Conservation (phyloP, 2,888 invertebrate genomes). For the Cryptus viduatorius region DNA sequence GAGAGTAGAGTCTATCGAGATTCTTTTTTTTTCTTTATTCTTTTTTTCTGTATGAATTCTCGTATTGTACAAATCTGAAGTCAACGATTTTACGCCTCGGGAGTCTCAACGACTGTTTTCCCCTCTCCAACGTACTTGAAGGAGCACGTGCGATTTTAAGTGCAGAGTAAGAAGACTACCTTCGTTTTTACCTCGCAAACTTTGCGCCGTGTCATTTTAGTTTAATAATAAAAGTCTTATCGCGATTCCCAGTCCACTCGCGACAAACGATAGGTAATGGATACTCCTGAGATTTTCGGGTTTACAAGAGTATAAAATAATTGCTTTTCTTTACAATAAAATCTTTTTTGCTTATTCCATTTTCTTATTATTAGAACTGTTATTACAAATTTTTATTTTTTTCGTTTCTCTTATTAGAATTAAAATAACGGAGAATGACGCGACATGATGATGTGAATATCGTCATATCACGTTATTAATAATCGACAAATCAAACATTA, state of each 20-base stretch:
- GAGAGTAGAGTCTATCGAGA: conserved; percentile 23
- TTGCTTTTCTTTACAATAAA: no score
- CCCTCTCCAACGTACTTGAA: conserved; percentile 79
- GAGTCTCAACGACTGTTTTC: conserved; percentile 82
- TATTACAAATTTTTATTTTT: no score
- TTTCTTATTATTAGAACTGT: no score
- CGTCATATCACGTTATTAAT: no score
- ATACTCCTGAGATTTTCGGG: conserved; percentile 17
- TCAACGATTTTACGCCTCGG: conserved; percentile 78
- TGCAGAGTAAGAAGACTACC: background rate
- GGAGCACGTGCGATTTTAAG: conserved; percentile 77
- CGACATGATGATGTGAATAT: no score
- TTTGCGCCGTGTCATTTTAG: background rate
- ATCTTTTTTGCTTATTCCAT: no score
- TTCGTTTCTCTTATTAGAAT: no score
- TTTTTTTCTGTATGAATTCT: conserved; percentile 54
- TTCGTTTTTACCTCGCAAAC: background rate
- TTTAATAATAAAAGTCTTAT: background rate
- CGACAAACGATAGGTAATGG: background rate
- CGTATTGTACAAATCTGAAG: conserved; percentile 66
- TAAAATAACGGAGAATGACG: no score
- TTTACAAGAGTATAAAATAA: no score
- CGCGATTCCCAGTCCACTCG: no score
- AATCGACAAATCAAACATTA: no score
- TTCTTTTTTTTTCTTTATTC: conserved; percentile 25